These are phyloP conservation scores for Ahaetulla prasina DNA, from an alignment of 2,113 vertebrate species.

Conservation along the genomic window DNA sequence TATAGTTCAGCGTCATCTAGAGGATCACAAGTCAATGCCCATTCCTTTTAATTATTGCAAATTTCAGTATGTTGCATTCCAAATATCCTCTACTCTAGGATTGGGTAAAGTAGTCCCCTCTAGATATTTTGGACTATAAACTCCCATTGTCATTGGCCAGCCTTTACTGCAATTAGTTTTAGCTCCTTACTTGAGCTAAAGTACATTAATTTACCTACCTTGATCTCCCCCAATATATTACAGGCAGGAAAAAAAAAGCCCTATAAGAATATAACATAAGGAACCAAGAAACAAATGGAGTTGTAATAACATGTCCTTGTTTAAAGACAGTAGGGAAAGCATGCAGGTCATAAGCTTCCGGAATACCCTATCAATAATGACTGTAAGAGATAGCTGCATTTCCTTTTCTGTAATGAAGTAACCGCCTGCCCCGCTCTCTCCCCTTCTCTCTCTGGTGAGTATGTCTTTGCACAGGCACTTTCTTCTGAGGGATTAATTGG, in stretches of 20 bases:
- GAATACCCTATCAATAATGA: background rate
- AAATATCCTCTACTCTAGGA: background rate
- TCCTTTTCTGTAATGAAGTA: background rate
- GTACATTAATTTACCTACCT: background rate
- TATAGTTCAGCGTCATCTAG: background rate
- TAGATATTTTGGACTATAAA: background rate
- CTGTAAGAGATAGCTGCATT: background rate
- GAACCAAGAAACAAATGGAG: background rate
- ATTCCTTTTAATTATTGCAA: background rate
- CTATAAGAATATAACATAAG: background rate
- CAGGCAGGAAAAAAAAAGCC: background rate
- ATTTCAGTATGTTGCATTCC: background rate
- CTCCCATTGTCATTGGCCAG: background rate
- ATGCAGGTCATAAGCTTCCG: background rate
- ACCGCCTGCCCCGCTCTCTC: background rate
- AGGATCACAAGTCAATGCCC: background rate
- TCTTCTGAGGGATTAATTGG: background rate
- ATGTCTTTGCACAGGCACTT: background rate
- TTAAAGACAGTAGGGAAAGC: background rate
- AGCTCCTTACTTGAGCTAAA: background rate
- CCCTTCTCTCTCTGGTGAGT: background rate
- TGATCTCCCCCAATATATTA: background rate
- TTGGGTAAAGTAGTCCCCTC: background rate
- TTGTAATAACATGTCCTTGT: background rate
- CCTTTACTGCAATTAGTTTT: background rate